phyloP scores from a whole-genome alignment of 2,113 vertebrate species.

The Mola mola region DNA sequence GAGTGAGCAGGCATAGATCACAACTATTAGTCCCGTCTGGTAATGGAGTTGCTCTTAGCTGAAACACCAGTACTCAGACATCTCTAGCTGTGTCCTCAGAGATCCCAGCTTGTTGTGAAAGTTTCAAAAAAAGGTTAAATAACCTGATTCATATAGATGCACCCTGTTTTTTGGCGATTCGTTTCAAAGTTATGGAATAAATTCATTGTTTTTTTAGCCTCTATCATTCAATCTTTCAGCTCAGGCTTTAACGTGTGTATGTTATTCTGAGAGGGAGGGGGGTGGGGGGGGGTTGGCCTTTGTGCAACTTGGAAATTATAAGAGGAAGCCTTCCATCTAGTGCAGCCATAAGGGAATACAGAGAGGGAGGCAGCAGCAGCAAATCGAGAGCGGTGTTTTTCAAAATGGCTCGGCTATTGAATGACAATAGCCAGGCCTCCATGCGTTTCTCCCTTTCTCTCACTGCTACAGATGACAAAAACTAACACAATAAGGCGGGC shows the following conservation, averaged over 20 bases:
- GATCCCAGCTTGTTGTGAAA: conserved; percentile 17
- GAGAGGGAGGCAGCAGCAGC: conserved; percentile 72
- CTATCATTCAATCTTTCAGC: conserved; percentile 37
- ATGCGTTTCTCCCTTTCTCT: conserved; percentile 55
- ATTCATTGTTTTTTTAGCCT: conserved; percentile 11
- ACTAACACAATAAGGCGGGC: conserved; percentile 63
- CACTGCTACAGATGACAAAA: conserved; percentile 57
- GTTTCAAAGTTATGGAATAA: conserved; percentile 4
- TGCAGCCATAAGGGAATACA: conserved; percentile 82
- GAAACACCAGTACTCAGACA: conserved; percentile 41
- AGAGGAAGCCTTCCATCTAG: conserved; percentile 86
- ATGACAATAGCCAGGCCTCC: conserved; percentile 84
- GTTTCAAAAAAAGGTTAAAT: conserved; percentile 31
- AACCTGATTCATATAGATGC: conserved; percentile 28
- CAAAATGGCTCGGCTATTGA: conserved; percentile 80
- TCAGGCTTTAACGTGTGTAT: conserved; percentile 44
- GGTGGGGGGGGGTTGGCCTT: conserved; percentile 25
- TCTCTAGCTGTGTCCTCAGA: conserved; percentile 14
- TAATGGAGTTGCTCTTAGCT: conserved; percentile 60
- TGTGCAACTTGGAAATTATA: conserved; percentile 83
- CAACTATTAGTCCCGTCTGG: conserved; percentile 46
- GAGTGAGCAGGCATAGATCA: conserved; percentile 56
- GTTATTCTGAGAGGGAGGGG: conserved; percentile 30
- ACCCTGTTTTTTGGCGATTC: conserved; percentile 14
- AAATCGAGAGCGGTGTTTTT: conserved; percentile 78